These are phyloP conservation scores for Rhagoletis zephyria DNA, from an alignment of 1,140 invertebrate species.

Conservation along the genomic window DNA sequence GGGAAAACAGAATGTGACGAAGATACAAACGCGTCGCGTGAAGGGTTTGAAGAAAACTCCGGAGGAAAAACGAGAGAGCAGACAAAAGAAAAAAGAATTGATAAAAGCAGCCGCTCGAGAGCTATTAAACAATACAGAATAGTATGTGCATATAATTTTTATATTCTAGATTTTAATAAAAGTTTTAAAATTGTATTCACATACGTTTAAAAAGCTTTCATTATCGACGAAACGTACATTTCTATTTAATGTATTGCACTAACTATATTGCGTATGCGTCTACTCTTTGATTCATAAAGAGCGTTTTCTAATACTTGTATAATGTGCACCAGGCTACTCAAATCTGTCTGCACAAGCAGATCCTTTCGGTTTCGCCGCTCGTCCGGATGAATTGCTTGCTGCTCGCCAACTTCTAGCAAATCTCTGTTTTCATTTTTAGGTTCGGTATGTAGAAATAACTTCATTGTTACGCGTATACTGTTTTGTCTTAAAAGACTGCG, in stretches of 20 bases:
- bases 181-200: slow-evolving; percentile 35
- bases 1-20: slow-evolving; percentile 88
- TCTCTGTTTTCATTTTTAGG: slow-evolving; percentile 70
- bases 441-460: slow-evolving; percentile 68
- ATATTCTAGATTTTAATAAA: slow-evolving; percentile 53
- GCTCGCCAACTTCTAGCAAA: slow-evolving; percentile 60
- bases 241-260: slow-evolving; percentile 65
- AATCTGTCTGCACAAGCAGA: slow-evolving; percentile 68
- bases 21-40: slow-evolving; percentile 93
- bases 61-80: slow-evolving; percentile 79
- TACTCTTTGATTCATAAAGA: slow-evolving; percentile 66
- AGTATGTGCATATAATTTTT: slow-evolving; percentile 47
- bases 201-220: not conserved
- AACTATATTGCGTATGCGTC: slow-evolving; percentile 68
- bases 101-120: slow-evolving; percentile 66
- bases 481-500: slow-evolving; percentile 64
- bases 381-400: slow-evolving; percentile 64
- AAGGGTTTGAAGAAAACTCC: slow-evolving; percentile 88
- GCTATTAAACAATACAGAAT: slow-evolving; percentile 59
- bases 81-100: slow-evolving; percentile 75
- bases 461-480: slow-evolving; percentile 66
- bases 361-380: slow-evolving; percentile 68
- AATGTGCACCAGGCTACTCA: slow-evolving; percentile 64
- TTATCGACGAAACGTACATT: not conserved
- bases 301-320: slow-evolving; percentile 70